Percentiles rank a stretch among this genome's conserved stretches.
Evolutionary conservation across 2,113 vertebrate species (phyloP).

Genomic region (Artemisiospiza belli): DNA sequence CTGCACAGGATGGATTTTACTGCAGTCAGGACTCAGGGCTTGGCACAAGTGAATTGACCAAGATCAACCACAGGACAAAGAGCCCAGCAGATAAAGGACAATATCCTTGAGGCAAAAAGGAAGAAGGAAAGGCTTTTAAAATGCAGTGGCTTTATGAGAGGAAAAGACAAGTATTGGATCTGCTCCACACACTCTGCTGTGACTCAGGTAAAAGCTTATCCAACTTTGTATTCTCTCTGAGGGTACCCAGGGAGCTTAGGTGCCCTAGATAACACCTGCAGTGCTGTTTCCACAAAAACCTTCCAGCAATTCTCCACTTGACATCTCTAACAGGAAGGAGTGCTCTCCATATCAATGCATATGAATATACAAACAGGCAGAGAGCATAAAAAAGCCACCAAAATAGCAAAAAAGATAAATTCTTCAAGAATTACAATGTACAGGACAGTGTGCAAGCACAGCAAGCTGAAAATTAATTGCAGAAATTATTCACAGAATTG

Average conservation of each 20-base stretch:
- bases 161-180: not conserved
- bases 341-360: not conserved
- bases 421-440: not conserved
- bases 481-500: not conserved
- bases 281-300: not conserved
- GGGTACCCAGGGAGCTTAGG: not conserved
- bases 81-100: not conserved
- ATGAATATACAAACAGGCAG: not conserved
- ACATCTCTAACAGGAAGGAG: not conserved
- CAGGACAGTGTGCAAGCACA: not conserved
- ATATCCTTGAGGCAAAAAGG: not conserved
- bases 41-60: not conserved
- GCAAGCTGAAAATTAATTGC: not conserved
- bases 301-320: not conserved
- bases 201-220: not conserved
- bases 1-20: accelerated
- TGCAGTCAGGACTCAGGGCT: not conserved
- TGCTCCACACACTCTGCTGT: not conserved
- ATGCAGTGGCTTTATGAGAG: not conserved
- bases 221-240: not conserved
- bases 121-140: not conserved
- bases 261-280: not conserved
- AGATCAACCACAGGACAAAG: not conserved
- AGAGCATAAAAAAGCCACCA: not conserved
- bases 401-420: not conserved